These are phyloP conservation scores for Mormyrus iriodes DNA, from an alignment of 2,113 vertebrate species.

Conservation along the genomic window DNA sequence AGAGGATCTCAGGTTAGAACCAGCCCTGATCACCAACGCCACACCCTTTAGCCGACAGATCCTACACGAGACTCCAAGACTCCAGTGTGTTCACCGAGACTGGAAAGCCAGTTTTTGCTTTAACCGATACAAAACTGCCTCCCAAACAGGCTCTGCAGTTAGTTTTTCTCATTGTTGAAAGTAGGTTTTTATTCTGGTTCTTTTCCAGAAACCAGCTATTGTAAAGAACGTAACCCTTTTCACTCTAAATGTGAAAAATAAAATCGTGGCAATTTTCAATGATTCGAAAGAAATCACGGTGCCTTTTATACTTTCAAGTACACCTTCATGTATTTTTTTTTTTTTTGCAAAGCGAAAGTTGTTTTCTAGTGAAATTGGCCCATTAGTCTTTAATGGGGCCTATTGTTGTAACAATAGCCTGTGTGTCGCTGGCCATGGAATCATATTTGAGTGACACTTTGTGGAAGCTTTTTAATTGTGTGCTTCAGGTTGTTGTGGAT, in stretches of 20 bases:
- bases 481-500: background rate
- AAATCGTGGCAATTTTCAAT: background rate
- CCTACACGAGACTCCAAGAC: background rate
- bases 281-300: background rate
- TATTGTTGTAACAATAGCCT: background rate
- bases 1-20: conserved; percentile 74
- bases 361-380: background rate
- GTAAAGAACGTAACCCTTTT: background rate
- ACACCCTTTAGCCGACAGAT: background rate
- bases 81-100: background rate
- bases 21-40: background rate
- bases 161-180: background rate
- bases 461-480: background rate
- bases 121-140: background rate
- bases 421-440: background rate
- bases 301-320: background rate
- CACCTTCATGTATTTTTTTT: background rate
- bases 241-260: background rate
- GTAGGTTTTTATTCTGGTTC: background rate
- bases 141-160: background rate
- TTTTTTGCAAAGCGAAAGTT: background rate
- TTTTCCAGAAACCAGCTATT: background rate
- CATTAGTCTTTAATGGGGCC: background rate
- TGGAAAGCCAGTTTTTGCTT: background rate
- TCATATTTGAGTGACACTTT: background rate